Conservation (phyloP, 2,797 vertebrate species). For the Poecilia velifera region DNA sequence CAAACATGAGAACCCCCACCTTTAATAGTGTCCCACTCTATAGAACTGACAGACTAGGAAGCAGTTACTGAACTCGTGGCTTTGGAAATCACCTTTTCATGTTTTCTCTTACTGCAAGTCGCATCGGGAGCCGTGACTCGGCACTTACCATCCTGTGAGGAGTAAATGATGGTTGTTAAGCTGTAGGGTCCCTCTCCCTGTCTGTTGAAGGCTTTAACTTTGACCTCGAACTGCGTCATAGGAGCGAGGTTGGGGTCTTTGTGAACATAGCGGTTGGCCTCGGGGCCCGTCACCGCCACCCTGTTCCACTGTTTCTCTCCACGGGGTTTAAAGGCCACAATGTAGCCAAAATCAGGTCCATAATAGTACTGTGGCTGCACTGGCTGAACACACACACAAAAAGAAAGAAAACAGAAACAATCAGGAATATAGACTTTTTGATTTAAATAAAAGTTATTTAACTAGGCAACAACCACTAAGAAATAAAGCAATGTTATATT, state of each 20-base stretch:
- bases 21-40: conserved; percentile 34
- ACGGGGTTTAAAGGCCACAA: conserved; percentile 91
- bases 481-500: background rate
- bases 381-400: conserved; percentile 79
- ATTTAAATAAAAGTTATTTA: background rate
- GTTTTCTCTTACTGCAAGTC: background rate
- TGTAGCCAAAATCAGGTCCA: conserved; percentile 93
- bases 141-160: conserved; percentile 90
- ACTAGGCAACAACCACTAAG: background rate
- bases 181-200: conserved; percentile 94
- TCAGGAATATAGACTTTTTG: background rate
- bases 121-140: conserved; percentile 2
- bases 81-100: conserved; percentile 27
- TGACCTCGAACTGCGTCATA: conserved; percentile 89
- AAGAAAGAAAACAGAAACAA: conserved; percentile 2
- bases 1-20: conserved; percentile 51
- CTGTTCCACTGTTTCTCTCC: conserved; percentile 87
- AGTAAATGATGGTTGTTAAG: conserved; percentile 85
- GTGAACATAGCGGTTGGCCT: conserved; percentile 88
- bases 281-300: conserved; percentile 88
- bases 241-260: conserved; percentile 89
- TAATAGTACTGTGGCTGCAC: conserved; percentile 93
- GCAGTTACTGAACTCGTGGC: conserved; percentile 28
- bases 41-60: conserved; percentile 42
- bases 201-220: conserved; percentile 94